These are phyloP conservation scores for Pica pica DNA, from an alignment of 2,113 vertebrate species.

Conservation along the genomic window DNA sequence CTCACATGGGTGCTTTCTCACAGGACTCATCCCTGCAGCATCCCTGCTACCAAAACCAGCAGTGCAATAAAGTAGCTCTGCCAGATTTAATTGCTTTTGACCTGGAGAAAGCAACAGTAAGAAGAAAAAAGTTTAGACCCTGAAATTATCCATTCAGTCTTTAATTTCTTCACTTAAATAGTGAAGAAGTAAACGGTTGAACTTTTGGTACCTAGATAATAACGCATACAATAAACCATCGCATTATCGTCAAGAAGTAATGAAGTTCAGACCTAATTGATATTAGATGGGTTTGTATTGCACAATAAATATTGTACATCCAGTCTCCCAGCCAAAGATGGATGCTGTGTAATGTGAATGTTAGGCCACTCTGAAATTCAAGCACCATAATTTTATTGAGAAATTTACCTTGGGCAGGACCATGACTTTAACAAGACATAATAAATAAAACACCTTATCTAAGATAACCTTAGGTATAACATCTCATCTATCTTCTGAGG, in stretches of 20 bases:
- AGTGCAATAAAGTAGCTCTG: neutral
- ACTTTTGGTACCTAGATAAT: neutral
- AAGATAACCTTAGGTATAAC: neutral
- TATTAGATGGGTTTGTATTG: neutral
- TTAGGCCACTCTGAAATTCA: neutral
- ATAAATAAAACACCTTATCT: neutral
- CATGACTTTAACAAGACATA: neutral
- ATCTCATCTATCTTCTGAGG: neutral
- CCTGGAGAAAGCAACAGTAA: neutral
- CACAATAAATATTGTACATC: neutral
- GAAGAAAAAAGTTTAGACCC: neutral
- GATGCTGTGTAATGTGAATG: neutral
- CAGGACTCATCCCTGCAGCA: neutral
- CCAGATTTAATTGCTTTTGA: neutral
- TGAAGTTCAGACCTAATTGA: neutral
- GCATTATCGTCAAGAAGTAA: neutral
- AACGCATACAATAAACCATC: neutral
- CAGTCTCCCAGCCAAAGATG: neutral
- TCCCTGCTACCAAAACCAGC: neutral
- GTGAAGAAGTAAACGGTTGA: neutral
- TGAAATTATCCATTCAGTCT: neutral
- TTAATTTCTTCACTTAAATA: neutral
- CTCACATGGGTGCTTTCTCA: neutral
- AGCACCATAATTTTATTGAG: neutral
- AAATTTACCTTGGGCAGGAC: neutral